Conservation (phyloP, 1,140 invertebrate genomes). For the Macrotrachela quadricornifera region DNA sequence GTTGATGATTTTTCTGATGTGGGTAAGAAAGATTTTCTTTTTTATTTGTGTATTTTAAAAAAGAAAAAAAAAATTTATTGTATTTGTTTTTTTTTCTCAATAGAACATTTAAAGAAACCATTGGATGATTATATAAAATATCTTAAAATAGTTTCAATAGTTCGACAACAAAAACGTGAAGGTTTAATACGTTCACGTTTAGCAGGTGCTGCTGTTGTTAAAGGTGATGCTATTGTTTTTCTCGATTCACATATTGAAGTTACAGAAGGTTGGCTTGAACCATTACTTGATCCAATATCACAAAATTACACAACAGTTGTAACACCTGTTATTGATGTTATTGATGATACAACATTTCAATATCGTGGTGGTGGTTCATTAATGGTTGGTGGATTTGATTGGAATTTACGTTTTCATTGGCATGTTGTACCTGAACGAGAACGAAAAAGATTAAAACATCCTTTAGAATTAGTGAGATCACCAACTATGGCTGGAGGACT, state of each 20-base stretch:
- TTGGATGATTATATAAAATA: conserved; percentile 72
- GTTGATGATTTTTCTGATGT: conserved; percentile 62
- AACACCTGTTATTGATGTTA: conserved; percentile 93
- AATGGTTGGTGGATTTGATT: conserved; percentile 92
- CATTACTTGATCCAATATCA: conserved; percentile 62
- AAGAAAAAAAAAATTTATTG: no score
- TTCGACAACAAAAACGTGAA: neutral
- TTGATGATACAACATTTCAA: conserved; percentile 87
- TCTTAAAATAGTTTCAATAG: conserved; percentile 58
- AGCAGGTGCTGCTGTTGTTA: conserved; percentile 52
- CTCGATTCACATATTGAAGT: conserved; percentile 89
- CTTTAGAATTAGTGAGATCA: conserved; percentile 34
- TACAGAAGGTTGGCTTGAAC: conserved; percentile 87
- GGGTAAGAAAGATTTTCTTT: neutral
- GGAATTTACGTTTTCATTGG: conserved; percentile 77
- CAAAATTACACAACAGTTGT: conserved; percentile 56
- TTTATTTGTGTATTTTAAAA: no score
- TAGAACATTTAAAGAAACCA: conserved; percentile 69
- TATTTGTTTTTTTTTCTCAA: neutral
- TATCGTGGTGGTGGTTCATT: conserved; percentile 68
- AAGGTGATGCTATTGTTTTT: conserved; percentile 80
- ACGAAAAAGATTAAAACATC: conserved; percentile 50
- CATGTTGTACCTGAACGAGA: conserved; percentile 83
- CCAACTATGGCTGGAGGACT: conserved; percentile 86
- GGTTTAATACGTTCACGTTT: conserved; percentile 7